These are phyloP conservation scores for Bubo blakistoni DNA, from an alignment of 2,113 vertebrate species.

Conservation along the genomic window DNA sequence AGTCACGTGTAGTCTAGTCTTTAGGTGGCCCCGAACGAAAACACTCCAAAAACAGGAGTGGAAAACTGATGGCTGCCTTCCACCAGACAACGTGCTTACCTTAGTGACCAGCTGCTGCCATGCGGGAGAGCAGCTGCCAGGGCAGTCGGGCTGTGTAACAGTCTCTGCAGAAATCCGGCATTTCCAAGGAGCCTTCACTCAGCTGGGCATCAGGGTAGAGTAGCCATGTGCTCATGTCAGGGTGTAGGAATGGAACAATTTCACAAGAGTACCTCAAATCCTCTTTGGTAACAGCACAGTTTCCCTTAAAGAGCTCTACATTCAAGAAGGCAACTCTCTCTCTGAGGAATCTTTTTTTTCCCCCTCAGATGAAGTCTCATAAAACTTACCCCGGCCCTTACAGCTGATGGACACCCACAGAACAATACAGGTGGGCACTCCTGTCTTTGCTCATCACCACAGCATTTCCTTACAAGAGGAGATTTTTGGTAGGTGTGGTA, in stretches of 20 bases:
- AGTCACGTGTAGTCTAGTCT: no score
- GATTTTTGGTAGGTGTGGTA: no score
- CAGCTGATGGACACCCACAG: neutral
- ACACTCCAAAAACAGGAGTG: neutral
- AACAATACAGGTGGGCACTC: neutral
- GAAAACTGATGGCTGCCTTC: neutral
- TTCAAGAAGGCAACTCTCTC: no score
- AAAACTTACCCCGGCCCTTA: neutral
- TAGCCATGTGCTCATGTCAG: neutral
- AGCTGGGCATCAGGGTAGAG: no score
- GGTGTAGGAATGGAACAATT: neutral
- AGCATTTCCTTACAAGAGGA: no score
- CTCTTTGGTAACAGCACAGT: neutral
- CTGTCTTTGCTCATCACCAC: no score
- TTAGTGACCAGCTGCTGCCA: neutral
- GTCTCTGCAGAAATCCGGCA: neutral
- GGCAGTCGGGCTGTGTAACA: fast-evolving
- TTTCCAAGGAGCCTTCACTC: neutral
- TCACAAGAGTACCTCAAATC: neutral
- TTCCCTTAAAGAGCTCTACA: neutral
- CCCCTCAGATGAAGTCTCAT: neutral
- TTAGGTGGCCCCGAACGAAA: neutral
- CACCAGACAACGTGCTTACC: no score
- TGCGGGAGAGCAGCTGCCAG: neutral
- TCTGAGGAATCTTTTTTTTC: neutral